A percentile compares a stretch with the other conserved stretches of the same genome.
These are phyloP conservation scores for Spilogale gracilis DNA, from an alignment of 2,113 vertebrate species.

Conservation along the genomic window DNA sequence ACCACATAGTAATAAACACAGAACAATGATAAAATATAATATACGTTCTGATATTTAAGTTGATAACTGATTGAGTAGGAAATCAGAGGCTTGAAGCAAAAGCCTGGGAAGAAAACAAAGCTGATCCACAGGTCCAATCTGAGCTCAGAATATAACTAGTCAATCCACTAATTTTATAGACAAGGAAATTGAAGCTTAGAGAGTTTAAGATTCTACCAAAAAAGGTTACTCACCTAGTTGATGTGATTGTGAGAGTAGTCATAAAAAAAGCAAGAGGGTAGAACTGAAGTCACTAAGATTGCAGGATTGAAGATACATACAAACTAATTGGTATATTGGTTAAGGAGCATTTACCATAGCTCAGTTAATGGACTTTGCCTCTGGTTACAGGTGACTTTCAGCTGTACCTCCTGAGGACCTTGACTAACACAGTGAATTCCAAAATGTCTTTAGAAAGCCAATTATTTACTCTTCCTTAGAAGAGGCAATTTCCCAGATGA, in stretches of 20 bases:
- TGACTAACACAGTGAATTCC: not conserved
- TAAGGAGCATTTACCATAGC: not conserved
- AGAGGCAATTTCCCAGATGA: not conserved
- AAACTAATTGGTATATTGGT: not conserved
- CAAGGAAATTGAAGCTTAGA: not conserved
- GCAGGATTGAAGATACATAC: not conserved
- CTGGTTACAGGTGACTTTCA: conserved; percentile 9
- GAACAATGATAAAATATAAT: conserved; percentile 17
- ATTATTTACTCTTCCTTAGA: not conserved
- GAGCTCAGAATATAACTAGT: conserved; percentile 31
- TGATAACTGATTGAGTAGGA: not conserved
- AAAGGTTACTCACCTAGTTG: not conserved
- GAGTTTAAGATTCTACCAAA: not conserved
- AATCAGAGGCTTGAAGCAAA: not conserved
- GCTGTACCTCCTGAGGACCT: not conserved
- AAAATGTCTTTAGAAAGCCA: not conserved
- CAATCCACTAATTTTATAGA: conserved; percentile 25
- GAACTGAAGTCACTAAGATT: not conserved
- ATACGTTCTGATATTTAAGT: not conserved
- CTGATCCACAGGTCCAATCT: not conserved
- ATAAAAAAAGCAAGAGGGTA: conserved; percentile 16
- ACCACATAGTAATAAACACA: not conserved
- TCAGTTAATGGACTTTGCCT: not conserved
- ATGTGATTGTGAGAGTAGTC: not conserved
- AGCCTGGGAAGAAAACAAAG: not conserved